A percentile compares a stretch with the other conserved stretches of the same genome.
phyloP scores from a whole-genome alignment of 1,140 invertebrate genomes.

The Meloidogyne exigua region DNA sequence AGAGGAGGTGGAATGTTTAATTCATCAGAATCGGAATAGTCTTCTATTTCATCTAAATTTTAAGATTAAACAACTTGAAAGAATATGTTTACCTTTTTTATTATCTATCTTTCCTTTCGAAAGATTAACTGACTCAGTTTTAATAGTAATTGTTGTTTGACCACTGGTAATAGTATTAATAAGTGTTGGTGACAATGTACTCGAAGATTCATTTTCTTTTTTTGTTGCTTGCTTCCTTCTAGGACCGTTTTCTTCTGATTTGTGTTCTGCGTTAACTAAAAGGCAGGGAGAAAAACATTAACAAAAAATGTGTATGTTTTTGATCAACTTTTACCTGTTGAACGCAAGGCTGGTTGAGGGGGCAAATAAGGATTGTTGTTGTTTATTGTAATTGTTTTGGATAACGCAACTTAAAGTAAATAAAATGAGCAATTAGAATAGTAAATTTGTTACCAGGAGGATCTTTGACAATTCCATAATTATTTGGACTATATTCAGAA shows the following conservation, averaged over 20 bases:
- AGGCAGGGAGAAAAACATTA: too few species aligned
- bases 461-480: background rate
- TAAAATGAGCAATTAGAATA: background rate
- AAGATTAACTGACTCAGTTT: background rate
- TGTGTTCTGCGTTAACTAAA: conserved; percentile 54
- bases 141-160: background rate
- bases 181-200: background rate
- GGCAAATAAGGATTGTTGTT: background rate
- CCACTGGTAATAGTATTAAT: background rate
- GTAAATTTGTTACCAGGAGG: conserved; percentile 10
- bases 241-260: conserved; percentile 54
- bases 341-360: conserved; percentile 9
- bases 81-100: background rate
- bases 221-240: conserved; percentile 7
- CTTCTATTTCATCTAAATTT: conserved; percentile 51
- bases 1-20: conserved; percentile 60
- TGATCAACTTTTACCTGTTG: too few species aligned
- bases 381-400: background rate
- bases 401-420: background rate
- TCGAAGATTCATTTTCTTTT: background rate
- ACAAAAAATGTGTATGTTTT: too few species aligned
- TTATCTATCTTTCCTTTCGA: background rate
- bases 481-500: conserved; percentile 8
- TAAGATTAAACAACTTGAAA: too few species aligned
- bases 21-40: conserved; percentile 51